A percentile compares a stretch with the other conserved stretches of the same genome.
These are phyloP conservation scores for Pollenia griseotomentosa DNA, from an alignment of 2,888 invertebrate genomes.

Conservation along the genomic window DNA sequence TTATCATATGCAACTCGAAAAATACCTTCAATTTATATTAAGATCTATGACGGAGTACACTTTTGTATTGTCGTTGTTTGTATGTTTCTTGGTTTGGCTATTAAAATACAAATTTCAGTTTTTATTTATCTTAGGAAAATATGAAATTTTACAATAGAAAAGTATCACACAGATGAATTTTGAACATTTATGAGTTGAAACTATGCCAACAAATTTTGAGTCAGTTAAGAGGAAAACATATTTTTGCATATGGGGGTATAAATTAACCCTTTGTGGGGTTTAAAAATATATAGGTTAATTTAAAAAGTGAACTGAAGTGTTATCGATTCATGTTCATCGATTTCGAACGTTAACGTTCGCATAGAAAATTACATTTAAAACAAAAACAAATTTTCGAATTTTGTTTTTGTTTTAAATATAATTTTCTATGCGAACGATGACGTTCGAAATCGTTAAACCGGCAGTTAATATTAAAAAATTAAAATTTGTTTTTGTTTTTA, in stretches of 20 bases:
- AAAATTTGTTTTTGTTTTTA: too few relatives aligned
- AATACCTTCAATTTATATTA: constrained; percentile 71
- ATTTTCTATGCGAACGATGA: too few relatives aligned
- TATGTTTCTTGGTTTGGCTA: constrained; percentile 45
- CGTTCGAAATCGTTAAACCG: too few relatives aligned
- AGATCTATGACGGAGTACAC: constrained; percentile 63
- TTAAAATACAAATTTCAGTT: constrained; percentile 67
- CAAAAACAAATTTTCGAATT: too few relatives aligned
- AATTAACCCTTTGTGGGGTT: constrained; percentile 60
- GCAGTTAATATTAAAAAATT: too few relatives aligned
- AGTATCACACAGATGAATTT: constrained; percentile 56
- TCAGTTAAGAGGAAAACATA: constrained; percentile 49
- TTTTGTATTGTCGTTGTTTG: constrained; percentile 31
- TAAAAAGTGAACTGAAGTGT: too few relatives aligned
- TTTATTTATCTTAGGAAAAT: constrained; percentile 56
- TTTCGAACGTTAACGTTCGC: too few relatives aligned
- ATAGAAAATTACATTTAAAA: too few relatives aligned
- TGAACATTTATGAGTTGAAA: constrained; percentile 71
- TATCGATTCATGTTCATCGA: too few relatives aligned
- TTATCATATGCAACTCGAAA: constrained; percentile 35
- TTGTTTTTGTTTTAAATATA: too few relatives aligned
- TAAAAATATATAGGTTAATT: too few relatives aligned
- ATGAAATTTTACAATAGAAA: constrained; percentile 54
- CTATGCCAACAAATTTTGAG: constrained; percentile 67
- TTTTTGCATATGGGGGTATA: constrained; percentile 9